phyloP scores from a whole-genome alignment of 2,888 invertebrate genomes.

The Campaea margaritaria region DNA sequence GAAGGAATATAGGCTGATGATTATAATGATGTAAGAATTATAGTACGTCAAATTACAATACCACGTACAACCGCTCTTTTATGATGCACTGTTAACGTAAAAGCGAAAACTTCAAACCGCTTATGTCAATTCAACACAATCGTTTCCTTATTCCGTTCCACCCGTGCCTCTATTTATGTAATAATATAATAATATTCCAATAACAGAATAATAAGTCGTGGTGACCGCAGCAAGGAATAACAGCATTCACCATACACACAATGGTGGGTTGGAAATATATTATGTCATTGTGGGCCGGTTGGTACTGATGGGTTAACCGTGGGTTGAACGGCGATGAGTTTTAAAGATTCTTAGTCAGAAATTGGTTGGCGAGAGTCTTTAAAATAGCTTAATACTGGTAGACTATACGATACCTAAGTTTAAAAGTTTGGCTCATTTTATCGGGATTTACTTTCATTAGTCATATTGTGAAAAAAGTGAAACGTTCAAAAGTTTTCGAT shows the following conservation, averaged over 20 bases:
- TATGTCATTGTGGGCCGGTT: slow-evolving; percentile 59
- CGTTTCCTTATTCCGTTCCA: slow-evolving; percentile 71
- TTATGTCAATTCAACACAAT: slow-evolving; percentile 27
- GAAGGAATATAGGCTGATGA: too few relatives aligned
- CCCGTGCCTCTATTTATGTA: slow-evolving; percentile 49
- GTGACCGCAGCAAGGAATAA: slow-evolving; percentile 69
- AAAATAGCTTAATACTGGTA: too few relatives aligned
- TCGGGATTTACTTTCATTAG: too few relatives aligned
- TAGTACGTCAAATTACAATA: too few relatives aligned
- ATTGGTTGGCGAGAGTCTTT: too few relatives aligned
- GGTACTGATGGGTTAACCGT: slow-evolving; percentile 36
- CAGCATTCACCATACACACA: slow-evolving; percentile 66
- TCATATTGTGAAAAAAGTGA: too few relatives aligned
- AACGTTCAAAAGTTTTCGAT: too few relatives aligned
- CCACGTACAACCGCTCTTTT: too few relatives aligned
- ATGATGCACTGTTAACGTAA: slow-evolving; percentile 6
- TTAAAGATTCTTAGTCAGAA: too few relatives aligned
- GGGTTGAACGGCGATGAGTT: slow-evolving; percentile 25
- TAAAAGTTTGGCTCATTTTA: too few relatives aligned
- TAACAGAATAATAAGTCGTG: slow-evolving; percentile 62
- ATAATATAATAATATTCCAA: slow-evolving; percentile 63
- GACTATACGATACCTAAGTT: too few relatives aligned
- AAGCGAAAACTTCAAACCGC: slow-evolving; percentile 27
- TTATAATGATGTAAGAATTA: too few relatives aligned
- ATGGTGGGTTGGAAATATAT: slow-evolving; percentile 64